Evolutionary conservation across 1,140 invertebrate genomes (phyloP).

Genomic region (Rhyzopertha dominica): DNA sequence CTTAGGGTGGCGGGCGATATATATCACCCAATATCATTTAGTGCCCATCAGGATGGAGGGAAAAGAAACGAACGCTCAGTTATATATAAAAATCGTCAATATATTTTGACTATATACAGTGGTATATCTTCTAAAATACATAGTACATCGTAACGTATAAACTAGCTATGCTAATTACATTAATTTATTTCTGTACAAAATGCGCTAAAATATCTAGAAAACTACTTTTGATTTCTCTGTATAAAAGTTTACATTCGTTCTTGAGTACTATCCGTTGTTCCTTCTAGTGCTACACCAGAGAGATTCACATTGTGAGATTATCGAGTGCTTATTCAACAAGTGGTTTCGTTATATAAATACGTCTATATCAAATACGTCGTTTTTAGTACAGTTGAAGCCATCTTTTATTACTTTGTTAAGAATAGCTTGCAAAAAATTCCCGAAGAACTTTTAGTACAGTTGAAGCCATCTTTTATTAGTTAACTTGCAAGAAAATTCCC

Average conservation of each 20-base stretch:
- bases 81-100: conserved; percentile 30
- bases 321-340: conserved; percentile 11
- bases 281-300: conserved; percentile 16
- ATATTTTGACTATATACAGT: conserved; percentile 35
- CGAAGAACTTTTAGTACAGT: too few species aligned
- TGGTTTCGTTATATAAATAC: conserved; percentile 11
- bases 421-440: too few species aligned
- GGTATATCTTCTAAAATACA: conserved; percentile 35
- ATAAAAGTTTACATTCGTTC: conserved; percentile 43
- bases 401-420: too few species aligned
- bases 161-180: conserved; percentile 30
- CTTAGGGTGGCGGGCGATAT: conserved; percentile 26
- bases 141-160: conserved; percentile 32
- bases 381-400: too few species aligned
- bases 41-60: too few species aligned
- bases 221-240: conserved; percentile 46
- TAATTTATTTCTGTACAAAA: conserved; percentile 44
- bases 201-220: conserved; percentile 45
- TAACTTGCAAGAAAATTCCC: too few species aligned
- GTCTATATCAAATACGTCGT: too few species aligned
- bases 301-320: conserved; percentile 10
- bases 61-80: too few species aligned
- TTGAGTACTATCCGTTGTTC: conserved; percentile 12
- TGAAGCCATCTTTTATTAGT: too few species aligned
- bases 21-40: too few species aligned